Conservation (phyloP, 2,797 vertebrate genomes). For the Danio jaintianensis region DNA sequence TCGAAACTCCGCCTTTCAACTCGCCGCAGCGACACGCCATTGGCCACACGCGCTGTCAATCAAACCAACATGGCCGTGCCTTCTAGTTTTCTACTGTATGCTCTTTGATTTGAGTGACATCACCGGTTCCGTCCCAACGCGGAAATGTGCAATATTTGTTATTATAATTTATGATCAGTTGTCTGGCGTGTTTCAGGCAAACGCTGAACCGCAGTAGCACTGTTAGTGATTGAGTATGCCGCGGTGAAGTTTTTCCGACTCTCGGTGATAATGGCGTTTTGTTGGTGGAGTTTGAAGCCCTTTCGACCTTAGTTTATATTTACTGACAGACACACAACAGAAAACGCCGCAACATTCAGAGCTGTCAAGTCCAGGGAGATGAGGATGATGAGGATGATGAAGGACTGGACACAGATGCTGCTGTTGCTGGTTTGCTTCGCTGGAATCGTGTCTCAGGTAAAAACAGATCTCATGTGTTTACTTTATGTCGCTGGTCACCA, state of each 20-base stretch:
- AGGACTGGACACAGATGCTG: constrained; percentile 53
- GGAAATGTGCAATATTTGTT: constrained; percentile 71
- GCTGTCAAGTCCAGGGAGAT: constrained; percentile 1
- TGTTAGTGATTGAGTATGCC: constrained; percentile 23
- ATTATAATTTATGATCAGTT: constrained; percentile 52
- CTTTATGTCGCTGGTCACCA: constrained; percentile 31
- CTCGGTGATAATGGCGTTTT: constrained; percentile 31
- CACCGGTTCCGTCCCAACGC: constrained; percentile 76
- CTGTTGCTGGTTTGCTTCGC: constrained; percentile 64
- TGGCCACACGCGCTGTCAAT: constrained; percentile 62
- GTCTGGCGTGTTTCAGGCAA: constrained; percentile 33
- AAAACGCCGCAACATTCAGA: neutral
- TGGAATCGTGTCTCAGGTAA: constrained; percentile 70
- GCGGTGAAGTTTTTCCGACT: neutral
- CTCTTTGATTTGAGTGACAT: constrained; percentile 45
- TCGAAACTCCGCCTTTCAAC: constrained; percentile 66
- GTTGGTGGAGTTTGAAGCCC: constrained; percentile 57
- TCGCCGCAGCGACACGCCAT: constrained; percentile 40
- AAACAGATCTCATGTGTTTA: constrained; percentile 37
- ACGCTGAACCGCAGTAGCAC: neutral
- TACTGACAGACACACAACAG: constrained; percentile 32
- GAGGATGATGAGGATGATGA: neutral
- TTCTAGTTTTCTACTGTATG: constrained; percentile 35
- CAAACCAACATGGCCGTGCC: neutral
- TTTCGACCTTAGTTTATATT: constrained; percentile 67